phyloP scores from a whole-genome alignment of 2,888 invertebrate species.

The Philopedon plagiatum region DNA sequence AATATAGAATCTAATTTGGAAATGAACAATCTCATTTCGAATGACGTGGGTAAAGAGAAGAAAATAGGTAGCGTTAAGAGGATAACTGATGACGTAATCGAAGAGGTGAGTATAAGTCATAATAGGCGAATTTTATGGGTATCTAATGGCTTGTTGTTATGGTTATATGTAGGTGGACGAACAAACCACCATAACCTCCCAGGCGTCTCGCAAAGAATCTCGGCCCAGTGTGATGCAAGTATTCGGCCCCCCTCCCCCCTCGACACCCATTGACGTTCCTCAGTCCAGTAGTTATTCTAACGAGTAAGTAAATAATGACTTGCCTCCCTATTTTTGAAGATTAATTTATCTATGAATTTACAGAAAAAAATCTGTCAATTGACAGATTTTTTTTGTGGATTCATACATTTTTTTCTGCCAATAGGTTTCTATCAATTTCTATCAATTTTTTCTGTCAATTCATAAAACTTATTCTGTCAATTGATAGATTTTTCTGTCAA shows the following conservation, averaged over 20 bases:
- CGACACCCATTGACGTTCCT: slow-evolving; percentile 70
- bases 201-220: slow-evolving; percentile 70
- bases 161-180: slow-evolving; percentile 77
- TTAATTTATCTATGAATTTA: too few species aligned
- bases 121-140: too few species aligned
- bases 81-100: slow-evolving; percentile 81
- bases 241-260: slow-evolving; percentile 69
- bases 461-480: too few species aligned
- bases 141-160: not conserved
- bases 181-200: slow-evolving; percentile 85
- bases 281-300: slow-evolving; percentile 63
- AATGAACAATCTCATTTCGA: slow-evolving; percentile 54
- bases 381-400: too few species aligned
- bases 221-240: slow-evolving; percentile 77
- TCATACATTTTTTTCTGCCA: too few species aligned
- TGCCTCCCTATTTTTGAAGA: not conserved
- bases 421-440: too few species aligned
- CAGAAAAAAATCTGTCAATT: too few species aligned
- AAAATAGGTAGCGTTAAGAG: slow-evolving; percentile 72
- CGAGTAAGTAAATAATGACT: slow-evolving; percentile 53
- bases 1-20: slow-evolving; percentile 54
- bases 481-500: too few species aligned
- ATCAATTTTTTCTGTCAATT: too few species aligned
- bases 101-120: slow-evolving; percentile 73
- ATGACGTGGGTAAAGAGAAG: slow-evolving; percentile 65